Percentiles rank a stretch among this genome's conserved stretches.
Evolutionary conservation across 2,797 vertebrate species (phyloP).

Genomic region (Cercopithecus hamlyni): DNA sequence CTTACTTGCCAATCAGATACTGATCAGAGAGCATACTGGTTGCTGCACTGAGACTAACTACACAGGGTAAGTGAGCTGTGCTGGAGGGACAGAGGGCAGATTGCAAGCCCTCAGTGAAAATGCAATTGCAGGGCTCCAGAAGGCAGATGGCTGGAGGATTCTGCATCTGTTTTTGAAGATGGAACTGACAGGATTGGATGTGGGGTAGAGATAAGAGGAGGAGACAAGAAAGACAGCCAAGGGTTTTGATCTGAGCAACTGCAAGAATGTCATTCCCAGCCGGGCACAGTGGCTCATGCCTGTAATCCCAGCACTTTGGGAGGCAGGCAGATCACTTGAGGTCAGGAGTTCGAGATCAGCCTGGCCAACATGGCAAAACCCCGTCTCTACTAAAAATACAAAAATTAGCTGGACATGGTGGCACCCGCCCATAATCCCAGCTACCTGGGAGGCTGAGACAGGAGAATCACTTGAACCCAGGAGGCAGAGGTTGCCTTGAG

Average conservation of each 20-base stretch:
- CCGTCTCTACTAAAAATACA: neutral
- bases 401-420: neutral
- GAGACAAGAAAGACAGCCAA: neutral
- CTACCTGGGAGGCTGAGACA: neutral
- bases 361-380: neutral
- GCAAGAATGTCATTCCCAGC: neutral
- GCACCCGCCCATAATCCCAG: neutral
- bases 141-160: neutral
- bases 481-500: neutral
- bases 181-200: neutral
- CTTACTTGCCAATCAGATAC: neutral
- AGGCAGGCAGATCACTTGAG: neutral
- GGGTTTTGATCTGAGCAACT: neutral
- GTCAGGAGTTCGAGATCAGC: neutral
- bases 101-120: neutral
- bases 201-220: neutral
- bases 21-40: neutral
- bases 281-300: neutral
- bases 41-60: fast-evolving
- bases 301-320: neutral
- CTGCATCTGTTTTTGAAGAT: neutral
- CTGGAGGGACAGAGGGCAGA: neutral
- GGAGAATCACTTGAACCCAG: neutral
- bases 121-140: fast-evolving
- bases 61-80: neutral